These are phyloP conservation scores for Pseudorhombus dupliciocellatus DNA, from an alignment of 2,113 vertebrate species.

Conservation along the genomic window DNA sequence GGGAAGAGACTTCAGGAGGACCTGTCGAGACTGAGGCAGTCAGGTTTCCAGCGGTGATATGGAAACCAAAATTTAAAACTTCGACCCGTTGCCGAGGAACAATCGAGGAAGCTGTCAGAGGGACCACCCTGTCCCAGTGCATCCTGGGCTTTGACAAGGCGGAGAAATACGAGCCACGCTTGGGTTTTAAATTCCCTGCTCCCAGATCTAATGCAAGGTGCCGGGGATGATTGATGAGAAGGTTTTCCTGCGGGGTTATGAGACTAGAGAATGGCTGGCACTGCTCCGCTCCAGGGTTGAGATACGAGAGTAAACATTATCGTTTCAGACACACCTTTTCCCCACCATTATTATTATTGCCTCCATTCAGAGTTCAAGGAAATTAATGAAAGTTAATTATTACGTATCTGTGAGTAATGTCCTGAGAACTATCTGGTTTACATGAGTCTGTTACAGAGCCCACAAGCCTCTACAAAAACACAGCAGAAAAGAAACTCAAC, in stretches of 20 bases:
- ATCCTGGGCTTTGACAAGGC: slow-evolving; percentile 53
- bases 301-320: slow-evolving; percentile 44
- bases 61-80: slow-evolving; percentile 45
- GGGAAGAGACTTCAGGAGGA: not conserved
- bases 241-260: slow-evolving; percentile 53
- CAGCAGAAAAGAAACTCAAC: slow-evolving; percentile 43
- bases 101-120: slow-evolving; percentile 49
- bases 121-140: slow-evolving; percentile 61
- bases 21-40: slow-evolving; percentile 25
- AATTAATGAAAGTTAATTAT: slow-evolving; percentile 19
- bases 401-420: slow-evolving; percentile 17
- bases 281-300: slow-evolving; percentile 3
- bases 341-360: slow-evolving; percentile 12
- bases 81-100: slow-evolving; percentile 44
- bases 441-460: slow-evolving; percentile 42
- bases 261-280: slow-evolving; percentile 49
- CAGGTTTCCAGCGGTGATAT: slow-evolving; percentile 33
- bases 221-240: slow-evolving; percentile 71
- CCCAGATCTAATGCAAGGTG: slow-evolving; percentile 36
- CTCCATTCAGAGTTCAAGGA: slow-evolving; percentile 22
- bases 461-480: slow-evolving; percentile 37
- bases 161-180: slow-evolving; percentile 57
- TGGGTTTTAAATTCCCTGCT: slow-evolving; percentile 62
- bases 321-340: slow-evolving; percentile 43
- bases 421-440: slow-evolving; percentile 10